A percentile compares a stretch with the other conserved stretches of the same genome.
phyloP scores from a whole-genome alignment of 2,113 vertebrate species.

The Stercorarius parasiticus region DNA sequence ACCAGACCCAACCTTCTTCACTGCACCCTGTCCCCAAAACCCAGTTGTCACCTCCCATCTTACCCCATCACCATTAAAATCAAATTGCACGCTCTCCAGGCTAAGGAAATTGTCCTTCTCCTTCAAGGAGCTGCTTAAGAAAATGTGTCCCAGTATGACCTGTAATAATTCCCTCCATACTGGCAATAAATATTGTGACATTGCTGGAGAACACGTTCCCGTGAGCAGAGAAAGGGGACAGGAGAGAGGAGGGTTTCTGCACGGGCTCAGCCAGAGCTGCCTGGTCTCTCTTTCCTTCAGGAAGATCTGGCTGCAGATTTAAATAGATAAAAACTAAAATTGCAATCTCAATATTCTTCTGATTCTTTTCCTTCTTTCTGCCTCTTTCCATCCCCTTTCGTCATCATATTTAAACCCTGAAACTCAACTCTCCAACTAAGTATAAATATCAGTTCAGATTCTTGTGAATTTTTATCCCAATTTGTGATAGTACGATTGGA shows the following conservation, averaged over 20 bases:
- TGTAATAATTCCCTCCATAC: neutral
- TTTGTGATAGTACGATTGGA: neutral
- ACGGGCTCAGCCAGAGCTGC: neutral
- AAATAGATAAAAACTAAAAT: neutral
- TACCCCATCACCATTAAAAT: rapidly evolving
- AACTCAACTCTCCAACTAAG: neutral
- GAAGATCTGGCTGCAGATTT: neutral
- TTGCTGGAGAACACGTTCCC: neutral
- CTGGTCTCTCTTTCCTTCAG: neutral
- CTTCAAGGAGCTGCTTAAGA: neutral
- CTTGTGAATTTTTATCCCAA: neutral
- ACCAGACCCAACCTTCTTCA: neutral
- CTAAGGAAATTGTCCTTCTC: neutral
- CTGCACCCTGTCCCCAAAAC: neutral
- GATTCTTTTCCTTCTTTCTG: neutral
- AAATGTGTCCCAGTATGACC: neutral
- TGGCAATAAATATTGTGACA: neutral
- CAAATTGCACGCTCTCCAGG: neutral
- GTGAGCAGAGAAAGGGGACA: neutral
- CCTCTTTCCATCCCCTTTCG: neutral
- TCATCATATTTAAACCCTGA: neutral
- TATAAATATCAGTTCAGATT: neutral
- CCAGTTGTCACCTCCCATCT: neutral
- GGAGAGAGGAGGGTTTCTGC: neutral
- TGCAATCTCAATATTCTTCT: neutral